Evolutionary conservation across 2,113 vertebrate species (phyloP).

Genomic region (Etia nguti): DNA sequence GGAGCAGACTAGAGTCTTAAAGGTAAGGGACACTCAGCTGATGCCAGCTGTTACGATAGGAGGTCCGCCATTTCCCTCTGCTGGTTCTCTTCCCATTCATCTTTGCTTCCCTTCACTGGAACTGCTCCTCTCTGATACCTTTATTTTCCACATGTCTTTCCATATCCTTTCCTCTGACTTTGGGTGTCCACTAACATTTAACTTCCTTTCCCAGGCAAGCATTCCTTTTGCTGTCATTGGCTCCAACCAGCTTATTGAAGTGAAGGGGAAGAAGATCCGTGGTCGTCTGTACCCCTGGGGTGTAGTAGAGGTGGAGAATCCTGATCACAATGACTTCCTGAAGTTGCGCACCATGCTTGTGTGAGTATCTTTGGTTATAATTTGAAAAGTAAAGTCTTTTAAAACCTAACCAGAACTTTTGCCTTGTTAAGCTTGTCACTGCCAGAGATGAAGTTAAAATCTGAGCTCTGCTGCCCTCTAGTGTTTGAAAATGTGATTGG

Average conservation of each 20-base stretch:
- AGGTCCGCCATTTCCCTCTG: neutral
- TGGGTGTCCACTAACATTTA: neutral
- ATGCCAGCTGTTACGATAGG: neutral
- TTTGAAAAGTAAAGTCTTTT: neutral
- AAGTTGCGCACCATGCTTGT: constrained; percentile 85
- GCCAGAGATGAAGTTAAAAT: neutral
- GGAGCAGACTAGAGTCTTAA: constrained; percentile 88
- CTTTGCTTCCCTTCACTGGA: neutral
- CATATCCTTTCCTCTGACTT: neutral
- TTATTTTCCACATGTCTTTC: neutral
- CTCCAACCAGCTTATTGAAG: constrained; percentile 88
- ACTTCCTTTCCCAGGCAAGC: constrained; percentile 70
- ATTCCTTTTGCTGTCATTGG: constrained; percentile 85
- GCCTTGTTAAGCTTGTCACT: neutral
- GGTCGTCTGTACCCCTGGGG: constrained; percentile 84
- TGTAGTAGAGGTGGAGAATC: constrained; percentile 86
- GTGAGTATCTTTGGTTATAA: constrained; percentile 66
- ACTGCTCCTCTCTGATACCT: neutral
- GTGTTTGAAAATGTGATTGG: constrained; percentile 2
- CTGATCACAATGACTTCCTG: constrained; percentile 91
- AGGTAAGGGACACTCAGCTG: constrained; percentile 64
- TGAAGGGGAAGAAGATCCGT: constrained; percentile 89
- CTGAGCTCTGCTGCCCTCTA: constrained; percentile 40
- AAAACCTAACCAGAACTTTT: neutral
- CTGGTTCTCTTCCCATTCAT: neutral